Conservation (phyloP, 2,797 vertebrate genomes). For the Chiloscyllium punctatum region DNA sequence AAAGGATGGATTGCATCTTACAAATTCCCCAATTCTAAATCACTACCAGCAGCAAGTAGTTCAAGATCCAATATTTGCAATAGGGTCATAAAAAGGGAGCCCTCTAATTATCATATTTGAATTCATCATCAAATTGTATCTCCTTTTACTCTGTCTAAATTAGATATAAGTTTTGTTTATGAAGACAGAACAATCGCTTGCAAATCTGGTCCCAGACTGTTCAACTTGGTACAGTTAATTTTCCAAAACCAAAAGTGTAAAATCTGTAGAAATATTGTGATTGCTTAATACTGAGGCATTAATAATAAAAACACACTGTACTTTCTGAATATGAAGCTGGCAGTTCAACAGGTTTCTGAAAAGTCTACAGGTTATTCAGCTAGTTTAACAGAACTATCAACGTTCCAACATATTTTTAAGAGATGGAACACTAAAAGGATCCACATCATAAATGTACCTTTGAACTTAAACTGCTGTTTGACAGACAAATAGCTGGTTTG, state of each 20-base stretch:
- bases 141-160: background rate
- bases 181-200: background rate
- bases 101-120: background rate
- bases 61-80: background rate
- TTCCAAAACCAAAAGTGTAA: background rate
- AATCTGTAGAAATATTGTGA: background rate
- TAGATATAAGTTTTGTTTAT: background rate
- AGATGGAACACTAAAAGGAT: background rate
- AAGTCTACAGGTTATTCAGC: background rate
- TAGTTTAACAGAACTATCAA: background rate
- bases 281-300: background rate
- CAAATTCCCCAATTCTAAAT: background rate
- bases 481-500: background rate
- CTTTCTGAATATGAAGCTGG: background rate
- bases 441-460: background rate
- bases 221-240: background rate
- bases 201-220: background rate
- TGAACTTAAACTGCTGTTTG: background rate
- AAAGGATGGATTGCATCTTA: background rate
- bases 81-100: background rate
- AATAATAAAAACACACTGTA: background rate
- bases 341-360: background rate
- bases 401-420: background rate
- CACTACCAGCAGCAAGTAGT: background rate
- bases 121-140: background rate